Evolutionary conservation across 2,797 vertebrate genomes (phyloP).

Genomic region (Hydrophis major): DNA sequence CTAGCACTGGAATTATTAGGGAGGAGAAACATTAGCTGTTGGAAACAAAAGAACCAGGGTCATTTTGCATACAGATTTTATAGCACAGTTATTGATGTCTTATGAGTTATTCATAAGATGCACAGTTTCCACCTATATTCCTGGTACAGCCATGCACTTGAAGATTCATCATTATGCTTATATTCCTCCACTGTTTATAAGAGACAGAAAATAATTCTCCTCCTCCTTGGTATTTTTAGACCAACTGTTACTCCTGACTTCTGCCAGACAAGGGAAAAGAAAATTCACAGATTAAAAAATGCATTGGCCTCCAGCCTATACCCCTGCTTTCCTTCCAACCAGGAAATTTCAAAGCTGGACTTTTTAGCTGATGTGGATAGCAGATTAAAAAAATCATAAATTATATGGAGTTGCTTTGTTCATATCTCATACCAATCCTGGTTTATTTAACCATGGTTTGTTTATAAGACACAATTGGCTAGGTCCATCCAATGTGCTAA

Average conservation of each 20-base stretch:
- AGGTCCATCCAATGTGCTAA: not conserved
- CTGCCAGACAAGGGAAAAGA: not conserved
- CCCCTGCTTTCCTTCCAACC: not conserved
- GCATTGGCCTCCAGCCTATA: not conserved
- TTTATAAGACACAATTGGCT: not conserved
- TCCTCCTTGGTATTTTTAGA: not conserved
- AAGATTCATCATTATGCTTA: not conserved
- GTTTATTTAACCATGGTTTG: not conserved
- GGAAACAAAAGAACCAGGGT: not conserved
- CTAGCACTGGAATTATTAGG: not conserved
- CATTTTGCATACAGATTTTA: not conserved
- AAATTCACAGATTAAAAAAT: not conserved
- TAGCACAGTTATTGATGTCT: not conserved
- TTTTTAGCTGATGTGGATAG: not conserved
- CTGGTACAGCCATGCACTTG: not conserved
- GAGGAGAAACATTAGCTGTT: not conserved
- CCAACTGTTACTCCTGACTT: not conserved
- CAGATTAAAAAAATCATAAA: not conserved
- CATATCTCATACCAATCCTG: not conserved
- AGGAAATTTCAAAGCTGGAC: too few species aligned
- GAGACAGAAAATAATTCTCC: not conserved
- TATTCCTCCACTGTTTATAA: not conserved
- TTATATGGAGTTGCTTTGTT: not conserved
- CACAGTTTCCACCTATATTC: not conserved
- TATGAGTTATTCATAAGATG: slow-evolving; percentile 44